These are phyloP conservation scores for Agelastica alni DNA, from an alignment of 2,888 invertebrate genomes.

Conservation along the genomic window DNA sequence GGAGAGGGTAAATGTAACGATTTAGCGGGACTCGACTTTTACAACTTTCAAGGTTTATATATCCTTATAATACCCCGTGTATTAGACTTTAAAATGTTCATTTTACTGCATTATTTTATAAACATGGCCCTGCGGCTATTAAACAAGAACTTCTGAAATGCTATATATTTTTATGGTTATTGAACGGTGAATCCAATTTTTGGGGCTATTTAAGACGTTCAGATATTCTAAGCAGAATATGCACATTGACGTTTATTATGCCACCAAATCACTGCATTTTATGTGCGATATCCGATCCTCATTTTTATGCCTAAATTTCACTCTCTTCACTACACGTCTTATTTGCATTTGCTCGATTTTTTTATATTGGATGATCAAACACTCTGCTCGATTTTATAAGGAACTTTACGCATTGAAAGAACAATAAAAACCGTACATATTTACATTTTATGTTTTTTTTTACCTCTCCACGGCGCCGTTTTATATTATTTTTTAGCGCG, in stretches of 20 bases:
- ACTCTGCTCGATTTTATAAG: too few species aligned
- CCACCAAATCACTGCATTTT: slow-evolving; percentile 52
- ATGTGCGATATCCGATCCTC: slow-evolving; percentile 51
- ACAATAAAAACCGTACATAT: too few species aligned
- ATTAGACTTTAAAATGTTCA: slow-evolving; percentile 57
- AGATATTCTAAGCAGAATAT: slow-evolving; percentile 50
- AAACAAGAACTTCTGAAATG: slow-evolving; percentile 56
- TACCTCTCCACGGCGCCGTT: too few species aligned
- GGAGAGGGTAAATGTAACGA: slow-evolving; percentile 42
- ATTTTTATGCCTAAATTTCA: slow-evolving; percentile 49
- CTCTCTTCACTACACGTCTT: slow-evolving; percentile 26
- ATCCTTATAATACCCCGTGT: slow-evolving; percentile 54
- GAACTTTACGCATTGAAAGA: too few species aligned
- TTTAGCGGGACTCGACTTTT: slow-evolving; percentile 48
- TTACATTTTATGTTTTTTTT: too few species aligned
- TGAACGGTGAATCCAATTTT: slow-evolving; percentile 58
- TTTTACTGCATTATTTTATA: slow-evolving; percentile 58
- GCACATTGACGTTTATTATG: slow-evolving; percentile 54
- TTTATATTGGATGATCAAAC: slow-evolving; percentile 12
- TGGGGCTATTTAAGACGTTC: slow-evolving; percentile 57
- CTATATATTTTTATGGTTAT: slow-evolving; percentile 58
- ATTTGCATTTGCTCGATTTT: slow-evolving; percentile 26
- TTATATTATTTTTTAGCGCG: too few species aligned
- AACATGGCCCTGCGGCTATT: slow-evolving; percentile 56
- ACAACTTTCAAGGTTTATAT: slow-evolving; percentile 56